Evolutionary conservation across 2,113 vertebrate species (phyloP).

Genomic region (Glareola pratincola): DNA sequence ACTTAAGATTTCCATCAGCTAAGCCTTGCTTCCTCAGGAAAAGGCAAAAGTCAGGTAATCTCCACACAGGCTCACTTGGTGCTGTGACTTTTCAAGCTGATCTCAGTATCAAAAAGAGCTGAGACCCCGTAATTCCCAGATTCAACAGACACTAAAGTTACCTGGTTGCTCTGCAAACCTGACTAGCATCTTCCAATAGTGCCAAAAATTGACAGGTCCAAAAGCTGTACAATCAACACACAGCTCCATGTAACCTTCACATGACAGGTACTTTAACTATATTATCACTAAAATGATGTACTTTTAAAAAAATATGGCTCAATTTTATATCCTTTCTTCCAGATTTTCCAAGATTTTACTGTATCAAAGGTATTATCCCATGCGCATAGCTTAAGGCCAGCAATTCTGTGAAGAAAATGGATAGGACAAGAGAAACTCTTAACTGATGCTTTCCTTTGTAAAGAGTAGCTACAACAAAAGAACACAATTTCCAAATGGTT

Average conservation of each 20-base stretch:
- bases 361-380: background rate
- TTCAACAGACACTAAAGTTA: background rate
- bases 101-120: background rate
- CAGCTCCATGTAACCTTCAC: background rate
- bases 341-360: background rate
- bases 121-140: background rate
- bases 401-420: background rate
- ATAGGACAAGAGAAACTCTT: background rate
- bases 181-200: background rate
- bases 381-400: background rate
- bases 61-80: background rate
- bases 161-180: background rate
- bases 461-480: background rate
- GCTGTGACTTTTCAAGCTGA: background rate
- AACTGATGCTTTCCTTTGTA: background rate
- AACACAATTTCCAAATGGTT: background rate
- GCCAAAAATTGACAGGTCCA: background rate
- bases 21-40: background rate
- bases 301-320: background rate
- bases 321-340: background rate
- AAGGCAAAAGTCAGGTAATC: background rate
- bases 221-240: background rate
- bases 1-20: background rate
- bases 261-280: background rate
- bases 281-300: background rate